phyloP scores from a whole-genome alignment of 1,140 invertebrate species.

The Drosophila hydei region DNA sequence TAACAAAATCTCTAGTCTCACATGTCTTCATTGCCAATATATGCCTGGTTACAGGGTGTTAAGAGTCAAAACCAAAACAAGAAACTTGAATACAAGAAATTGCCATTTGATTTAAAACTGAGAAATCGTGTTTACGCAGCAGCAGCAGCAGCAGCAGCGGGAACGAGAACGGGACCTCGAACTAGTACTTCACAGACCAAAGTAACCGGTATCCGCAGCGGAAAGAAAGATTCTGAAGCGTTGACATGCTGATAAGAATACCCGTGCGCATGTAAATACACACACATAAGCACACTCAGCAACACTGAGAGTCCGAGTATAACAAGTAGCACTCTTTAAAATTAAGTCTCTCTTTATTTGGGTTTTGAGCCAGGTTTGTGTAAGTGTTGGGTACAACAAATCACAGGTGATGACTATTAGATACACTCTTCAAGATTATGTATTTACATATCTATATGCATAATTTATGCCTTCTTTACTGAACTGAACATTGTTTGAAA shows the following conservation, averaged over 20 bases:
- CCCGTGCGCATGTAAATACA: neutral
- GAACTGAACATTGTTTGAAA: neutral
- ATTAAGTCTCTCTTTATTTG: conserved; percentile 10
- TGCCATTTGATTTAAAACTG: conserved; percentile 54
- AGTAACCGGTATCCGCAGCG: conserved; percentile 28
- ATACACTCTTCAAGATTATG: neutral
- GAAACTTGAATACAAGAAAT: conserved; percentile 60
- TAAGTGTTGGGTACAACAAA: no score
- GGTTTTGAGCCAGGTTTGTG: conserved; percentile 6
- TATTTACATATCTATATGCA: neutral
- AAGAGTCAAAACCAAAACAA: conserved; percentile 35
- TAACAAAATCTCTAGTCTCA: neutral
- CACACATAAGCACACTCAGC: neutral
- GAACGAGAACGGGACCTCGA: conserved; percentile 12
- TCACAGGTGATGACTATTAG: neutral
- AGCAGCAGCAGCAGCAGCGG: conserved; percentile 8
- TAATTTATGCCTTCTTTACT: neutral
- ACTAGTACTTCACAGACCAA: conserved; percentile 17
- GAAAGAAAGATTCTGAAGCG: conserved; percentile 28
- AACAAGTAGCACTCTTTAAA: conserved; percentile 6
- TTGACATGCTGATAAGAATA: conserved; percentile 47
- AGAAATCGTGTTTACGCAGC: conserved; percentile 48
- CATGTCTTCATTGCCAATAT: neutral
- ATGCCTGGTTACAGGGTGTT: neutral
- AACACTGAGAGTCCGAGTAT: neutral